Conservation (phyloP, 2,888 invertebrate genomes). For the Pyralis farinalis region DNA sequence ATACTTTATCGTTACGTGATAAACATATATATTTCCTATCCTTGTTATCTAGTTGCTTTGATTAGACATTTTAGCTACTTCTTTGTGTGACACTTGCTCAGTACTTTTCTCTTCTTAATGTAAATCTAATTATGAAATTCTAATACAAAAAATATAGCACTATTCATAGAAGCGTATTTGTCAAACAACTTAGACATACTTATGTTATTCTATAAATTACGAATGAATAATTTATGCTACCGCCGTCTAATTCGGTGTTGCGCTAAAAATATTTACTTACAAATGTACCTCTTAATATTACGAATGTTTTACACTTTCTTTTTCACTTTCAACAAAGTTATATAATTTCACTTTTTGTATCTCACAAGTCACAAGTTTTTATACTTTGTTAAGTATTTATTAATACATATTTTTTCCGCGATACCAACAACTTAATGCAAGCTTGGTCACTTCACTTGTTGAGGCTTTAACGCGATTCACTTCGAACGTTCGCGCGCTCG, state of each 20-base stretch:
- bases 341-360: neutral
- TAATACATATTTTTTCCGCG: conserved; percentile 23
- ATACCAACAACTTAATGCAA: conserved; percentile 7
- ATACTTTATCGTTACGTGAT: too few species aligned
- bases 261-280: conserved; percentile 16
- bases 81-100: too few species aligned
- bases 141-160: too few species aligned
- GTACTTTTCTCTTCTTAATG: too few species aligned
- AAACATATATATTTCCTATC: too few species aligned
- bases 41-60: too few species aligned
- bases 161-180: too few species aligned
- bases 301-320: conserved; percentile 25
- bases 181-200: too few species aligned
- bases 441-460: conserved; percentile 55
- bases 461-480: conserved; percentile 39
- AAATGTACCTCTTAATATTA: conserved; percentile 19
- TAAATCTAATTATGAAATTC: too few species aligned
- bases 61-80: too few species aligned
- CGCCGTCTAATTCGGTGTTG: conserved; percentile 24
- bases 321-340: conserved; percentile 4
- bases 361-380: neutral
- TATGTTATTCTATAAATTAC: conserved; percentile 13
- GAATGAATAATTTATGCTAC: conserved; percentile 29
- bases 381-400: neutral
- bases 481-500: conserved; percentile 72